Conservation (phyloP, 2,797 vertebrate genomes). For the Lutjanus argentimaculatus region DNA sequence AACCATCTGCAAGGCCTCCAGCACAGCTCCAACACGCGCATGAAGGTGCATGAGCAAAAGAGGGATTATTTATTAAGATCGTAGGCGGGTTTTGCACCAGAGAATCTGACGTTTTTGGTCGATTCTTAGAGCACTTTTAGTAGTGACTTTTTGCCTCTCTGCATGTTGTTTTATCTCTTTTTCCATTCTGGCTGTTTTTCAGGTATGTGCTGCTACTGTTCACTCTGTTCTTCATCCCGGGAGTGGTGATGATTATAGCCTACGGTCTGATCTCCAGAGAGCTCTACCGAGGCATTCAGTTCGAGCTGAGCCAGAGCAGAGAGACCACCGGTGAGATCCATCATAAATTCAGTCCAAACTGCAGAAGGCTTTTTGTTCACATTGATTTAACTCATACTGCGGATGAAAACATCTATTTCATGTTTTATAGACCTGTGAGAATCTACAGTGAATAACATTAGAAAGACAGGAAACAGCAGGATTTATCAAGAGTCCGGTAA, state of each 20-base stretch:
- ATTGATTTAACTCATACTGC: constrained; percentile 2
- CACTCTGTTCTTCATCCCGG: constrained; percentile 93
- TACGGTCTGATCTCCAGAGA: constrained; percentile 96
- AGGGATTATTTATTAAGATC: neutral
- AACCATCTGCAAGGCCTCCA: constrained; percentile 31
- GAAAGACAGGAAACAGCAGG: neutral
- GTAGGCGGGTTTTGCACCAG: neutral
- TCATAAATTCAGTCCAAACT: constrained; percentile 27
- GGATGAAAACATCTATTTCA: constrained; percentile 21
- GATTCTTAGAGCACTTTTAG: neutral
- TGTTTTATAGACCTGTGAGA: constrained; percentile 8
- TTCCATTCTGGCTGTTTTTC: constrained; percentile 47
- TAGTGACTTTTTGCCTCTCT: neutral
- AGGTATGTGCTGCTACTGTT: constrained; percentile 94
- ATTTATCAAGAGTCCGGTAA: neutral
- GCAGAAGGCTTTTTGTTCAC: constrained; percentile 20
- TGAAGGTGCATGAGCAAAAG: neutral
- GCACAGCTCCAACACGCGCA: neutral
- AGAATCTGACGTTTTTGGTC: neutral
- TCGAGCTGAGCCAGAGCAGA: constrained; percentile 87
- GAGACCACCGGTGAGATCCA: constrained; percentile 84
- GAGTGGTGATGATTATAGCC: constrained; percentile 93
- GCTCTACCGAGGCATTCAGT: constrained; percentile 93
- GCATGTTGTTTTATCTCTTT: neutral
- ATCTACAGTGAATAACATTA: neutral